Percentiles rank a stretch among this genome's conserved stretches.
These are phyloP conservation scores for Pseudorhombus dupliciocellatus DNA, from an alignment of 2,113 vertebrate species.

Conservation along the genomic window DNA sequence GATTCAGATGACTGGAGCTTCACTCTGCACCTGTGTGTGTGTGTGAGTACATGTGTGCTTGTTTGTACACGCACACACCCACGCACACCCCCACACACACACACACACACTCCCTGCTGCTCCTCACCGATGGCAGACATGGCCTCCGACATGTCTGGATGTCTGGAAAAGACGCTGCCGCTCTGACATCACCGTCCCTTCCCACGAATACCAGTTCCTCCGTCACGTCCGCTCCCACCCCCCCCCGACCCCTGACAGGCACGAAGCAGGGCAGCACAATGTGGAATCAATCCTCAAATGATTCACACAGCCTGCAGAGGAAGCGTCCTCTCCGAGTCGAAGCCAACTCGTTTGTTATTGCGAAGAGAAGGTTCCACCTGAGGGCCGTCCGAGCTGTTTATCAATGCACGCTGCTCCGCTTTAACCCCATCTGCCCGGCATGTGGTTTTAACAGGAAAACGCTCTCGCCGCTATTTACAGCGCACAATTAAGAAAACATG, in stretches of 20 bases:
- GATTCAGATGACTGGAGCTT: not conserved
- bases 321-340: slow-evolving; percentile 46
- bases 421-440: slow-evolving; percentile 71
- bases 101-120: slow-evolving; percentile 1
- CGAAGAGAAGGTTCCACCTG: slow-evolving; percentile 38
- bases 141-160: slow-evolving; percentile 53
- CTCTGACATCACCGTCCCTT: slow-evolving; percentile 51
- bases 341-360: slow-evolving; percentile 62
- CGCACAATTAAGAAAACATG: slow-evolving; percentile 59
- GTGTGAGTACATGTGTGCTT: slow-evolving; percentile 5
- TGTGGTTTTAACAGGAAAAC: slow-evolving; percentile 36
- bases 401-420: slow-evolving; percentile 20
- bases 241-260: slow-evolving; percentile 46
- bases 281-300: slow-evolving; percentile 45
- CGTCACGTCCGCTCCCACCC: slow-evolving; percentile 25
- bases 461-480: slow-evolving; percentile 31
- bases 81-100: not conserved
- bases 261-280: slow-evolving; percentile 27
- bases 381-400: slow-evolving; percentile 55
- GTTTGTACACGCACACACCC: slow-evolving; percentile 16
- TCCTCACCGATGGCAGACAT: slow-evolving; percentile 51
- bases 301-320: slow-evolving; percentile 37
- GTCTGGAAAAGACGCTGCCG: slow-evolving; percentile 63
- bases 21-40: not conserved
- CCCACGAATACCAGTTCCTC: slow-evolving; percentile 46